phyloP scores from a whole-genome alignment of 2,888 invertebrate species.

The Idaea dimidiata region DNA sequence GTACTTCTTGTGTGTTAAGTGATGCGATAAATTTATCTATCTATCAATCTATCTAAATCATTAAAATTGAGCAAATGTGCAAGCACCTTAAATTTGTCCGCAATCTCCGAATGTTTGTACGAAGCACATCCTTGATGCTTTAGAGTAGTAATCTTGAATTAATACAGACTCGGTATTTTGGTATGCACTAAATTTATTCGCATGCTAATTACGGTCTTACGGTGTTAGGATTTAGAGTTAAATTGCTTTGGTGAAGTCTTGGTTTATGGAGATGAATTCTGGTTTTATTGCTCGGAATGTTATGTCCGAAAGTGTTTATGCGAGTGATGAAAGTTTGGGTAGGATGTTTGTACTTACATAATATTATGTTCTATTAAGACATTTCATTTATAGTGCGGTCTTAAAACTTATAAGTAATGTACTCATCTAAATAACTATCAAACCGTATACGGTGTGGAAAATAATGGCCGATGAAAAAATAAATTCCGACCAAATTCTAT shows the following conservation, averaged over 20 bases:
- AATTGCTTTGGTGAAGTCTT: background rate
- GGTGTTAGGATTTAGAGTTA: background rate
- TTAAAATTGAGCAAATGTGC: too few relatives aligned
- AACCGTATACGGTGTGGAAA: background rate
- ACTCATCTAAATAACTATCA: background rate
- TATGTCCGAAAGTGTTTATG: constrained; percentile 1
- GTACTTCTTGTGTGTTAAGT: too few relatives aligned
- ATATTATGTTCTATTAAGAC: background rate
- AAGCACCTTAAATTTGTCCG: background rate
- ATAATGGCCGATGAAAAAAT: too few relatives aligned
- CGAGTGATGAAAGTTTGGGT: background rate
- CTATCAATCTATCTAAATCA: too few relatives aligned
- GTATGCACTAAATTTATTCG: background rate
- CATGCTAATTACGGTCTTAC: constrained; percentile 4
- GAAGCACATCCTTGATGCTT: constrained; percentile 2
- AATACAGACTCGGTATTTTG: background rate
- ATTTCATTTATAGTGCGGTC: background rate
- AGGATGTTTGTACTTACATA: background rate
- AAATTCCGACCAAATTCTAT: too few relatives aligned
- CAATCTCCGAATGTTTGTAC: constrained; percentile 1
- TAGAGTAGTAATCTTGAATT: constrained; percentile 4
- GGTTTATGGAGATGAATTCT: background rate
- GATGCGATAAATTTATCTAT: too few relatives aligned
- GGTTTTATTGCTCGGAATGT: constrained; percentile 11
- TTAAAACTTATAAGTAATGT: background rate